Base-by-base conservation (phyloP, 2,797 vertebrate genomes). In the Apodemus agrarius region DNA sequence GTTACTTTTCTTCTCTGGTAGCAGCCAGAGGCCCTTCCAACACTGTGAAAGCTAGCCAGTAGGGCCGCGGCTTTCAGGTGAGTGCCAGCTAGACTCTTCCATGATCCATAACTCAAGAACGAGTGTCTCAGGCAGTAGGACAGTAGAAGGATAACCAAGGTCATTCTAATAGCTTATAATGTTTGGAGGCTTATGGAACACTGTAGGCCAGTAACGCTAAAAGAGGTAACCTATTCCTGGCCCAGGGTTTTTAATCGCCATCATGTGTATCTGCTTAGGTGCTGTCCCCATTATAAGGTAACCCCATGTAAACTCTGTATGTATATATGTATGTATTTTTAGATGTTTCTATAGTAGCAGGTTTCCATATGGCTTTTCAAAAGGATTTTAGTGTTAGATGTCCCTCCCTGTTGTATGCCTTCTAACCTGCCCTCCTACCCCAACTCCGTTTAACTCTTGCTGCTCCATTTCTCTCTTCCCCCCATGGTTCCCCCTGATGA, bases 1-100 rank as follows among this genome's bases (percentile, higher is more conserved):
- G 24, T 63, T 63, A 84, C 59, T 84, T 84, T 46, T 84, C 82
- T 84, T 63, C 82, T 84, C 82, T 84, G 82, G 61, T 84, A 84
- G 59, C 40, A 63, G 34, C 40, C 40, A 65, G 34, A 84, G 82
- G 37, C 43, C 81, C 59, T 63, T 84, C 59, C 81, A 63, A 63
- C 40, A 31, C 4, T 84, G 59, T 84, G 59, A 65, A 84, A 63
- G 81, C 82, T 84, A 84, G 59, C 59, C 59, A 46, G 40, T 65
- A 65, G 80, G 80, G 54, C 59, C 37, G 3, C 54, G 40, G 54
- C 80, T 82, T 82, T 57, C n/a, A 40, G 40, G 40, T 65, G 29
- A 65, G 81, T 83, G 63, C 59, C 13, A 84, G 82, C 40, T 46
- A 46, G 37, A 65, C 29, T 34, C 46, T 46, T 46, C 40, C 29